Base-by-base conservation (phyloP, 2,113 vertebrate genomes). In the Accipiter cooperii region DNA sequence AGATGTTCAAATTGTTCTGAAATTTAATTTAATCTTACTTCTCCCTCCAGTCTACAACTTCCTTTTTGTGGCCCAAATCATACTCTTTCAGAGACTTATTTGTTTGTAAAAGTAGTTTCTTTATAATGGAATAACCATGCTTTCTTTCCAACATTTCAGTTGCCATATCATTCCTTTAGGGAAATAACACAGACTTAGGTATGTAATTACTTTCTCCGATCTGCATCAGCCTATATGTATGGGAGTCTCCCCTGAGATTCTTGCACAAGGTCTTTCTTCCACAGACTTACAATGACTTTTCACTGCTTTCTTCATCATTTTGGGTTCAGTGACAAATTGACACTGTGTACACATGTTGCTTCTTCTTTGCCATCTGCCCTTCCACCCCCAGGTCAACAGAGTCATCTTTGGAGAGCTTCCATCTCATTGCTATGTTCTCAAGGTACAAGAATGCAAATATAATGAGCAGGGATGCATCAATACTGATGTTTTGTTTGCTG, bases 351-450 rank as follows among this genome's bases (percentile, higher is more conserved):
- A 40, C 10, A 8, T 36, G 11, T 40, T 52, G n/a, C 17, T 77
- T 0, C 76, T 54, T 14, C 25, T 87, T 81, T 0, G 0, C 29
- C 29, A 47, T 34, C 13, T 1, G 3, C 42, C 19, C 0, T 0
- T 22, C 8, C 24, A 31, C 5, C 6, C 9, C 6, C 14, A 42
- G n/a, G 34, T 33, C 76, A 71, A 44, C 13, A 52, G 22, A 33
- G 9, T 74, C 76, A 31, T 69, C 42, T 49, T 69, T 51, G 36
- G 36, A 86, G 75, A 52, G 7, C 36, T 84, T 79, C 40, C 15
- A 17, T 42, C 58, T 66, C 46, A 28, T 33, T 70, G 33, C 15
- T 82, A 10, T 12, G 24, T 54, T 22, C 34, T 77, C 64, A 65
- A 71, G 24, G 44, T n/a, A 52, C 7, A 47, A 76, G 21, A 70